Evolutionary conservation across 64 coral and sea anemone species (phyloP), one percentile per base, ranked within the genome.

Genomic region (Pachyseris speciosa): DNA sequence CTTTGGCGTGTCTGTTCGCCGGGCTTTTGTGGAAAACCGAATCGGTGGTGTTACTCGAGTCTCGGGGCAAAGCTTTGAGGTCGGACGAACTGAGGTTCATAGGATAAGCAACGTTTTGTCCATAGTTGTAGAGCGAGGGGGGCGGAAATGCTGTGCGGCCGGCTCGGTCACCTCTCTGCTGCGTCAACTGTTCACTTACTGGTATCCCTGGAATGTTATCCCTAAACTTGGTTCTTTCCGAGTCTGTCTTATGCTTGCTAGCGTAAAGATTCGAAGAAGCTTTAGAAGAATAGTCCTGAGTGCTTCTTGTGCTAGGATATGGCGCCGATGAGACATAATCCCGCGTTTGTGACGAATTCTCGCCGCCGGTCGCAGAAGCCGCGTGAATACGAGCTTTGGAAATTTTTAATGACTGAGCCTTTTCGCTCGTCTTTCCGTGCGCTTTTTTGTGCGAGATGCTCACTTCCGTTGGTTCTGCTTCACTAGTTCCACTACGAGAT

Each of bases 151-250:
- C 43, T 36, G 66, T 61, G 17, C 78, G 41, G 24, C 72, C 65
- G 79, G 70, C 36, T 19, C 78, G 79, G 75, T 97, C 86, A 55
- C 60, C 80, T 86, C 67, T 66, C 81, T 89, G 95, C 29, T 86
- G 84, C 38, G 84, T 52, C 44, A 86, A 89, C 72, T 94, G 95
- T 69, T 97, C 95, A 93, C 50, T 87, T 90, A 67, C 69, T 92
- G 95, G 95, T 97, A 97, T 97, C 95, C 90, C 60, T 75, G 95
- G 95, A 75, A 97, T 97, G 85, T 84, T 81, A 86, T 80, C 70
- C 87, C 79, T 90, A 89, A 96, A 86, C 84, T 81, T 93, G 43
- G 43, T 78, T 96, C 90, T 89, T 85, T 93, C 89, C 24, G 80
- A 88, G 66, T 84, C 95, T 80, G 86, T 70, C 86, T 55, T 77